A percentile compares a stretch with the other conserved stretches of the same genome.
Conservation (phyloP, 2,113 vertebrate genomes). For the Odontophorus gujanensis region DNA sequence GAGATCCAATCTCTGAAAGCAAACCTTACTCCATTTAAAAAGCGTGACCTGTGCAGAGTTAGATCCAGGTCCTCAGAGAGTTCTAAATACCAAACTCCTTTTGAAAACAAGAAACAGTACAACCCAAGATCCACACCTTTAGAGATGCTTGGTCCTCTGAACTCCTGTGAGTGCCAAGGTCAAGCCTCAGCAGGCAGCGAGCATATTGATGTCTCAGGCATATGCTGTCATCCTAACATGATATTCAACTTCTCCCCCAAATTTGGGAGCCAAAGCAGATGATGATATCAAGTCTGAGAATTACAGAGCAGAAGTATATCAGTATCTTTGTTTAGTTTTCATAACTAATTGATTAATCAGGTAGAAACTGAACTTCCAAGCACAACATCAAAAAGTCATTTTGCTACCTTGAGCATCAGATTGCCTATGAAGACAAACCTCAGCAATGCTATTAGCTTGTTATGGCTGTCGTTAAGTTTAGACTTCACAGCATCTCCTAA, state of each 20-base stretch:
- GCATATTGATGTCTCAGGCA: background rate
- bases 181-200: background rate
- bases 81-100: background rate
- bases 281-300: background rate
- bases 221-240: background rate
- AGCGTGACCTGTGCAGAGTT: background rate
- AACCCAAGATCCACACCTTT: background rate
- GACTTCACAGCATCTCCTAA: constrained; percentile 36
- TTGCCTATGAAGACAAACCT: background rate
- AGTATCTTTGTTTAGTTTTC: background rate
- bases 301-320: background rate
- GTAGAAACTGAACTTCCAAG: background rate
- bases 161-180: background rate
- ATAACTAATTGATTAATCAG: background rate
- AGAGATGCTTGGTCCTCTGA: background rate
- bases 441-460: constrained; percentile 36
- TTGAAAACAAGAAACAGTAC: background rate
- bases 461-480: constrained; percentile 61
- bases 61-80: background rate
- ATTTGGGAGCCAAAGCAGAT: background rate
- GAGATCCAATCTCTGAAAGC: background rate
- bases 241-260: background rate
- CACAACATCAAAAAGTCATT: background rate
- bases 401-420: constrained; percentile 22
- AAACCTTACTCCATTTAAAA: background rate